phyloP scores from a whole-genome alignment of 1,140 invertebrate genomes.

The Myzus persicae region DNA sequence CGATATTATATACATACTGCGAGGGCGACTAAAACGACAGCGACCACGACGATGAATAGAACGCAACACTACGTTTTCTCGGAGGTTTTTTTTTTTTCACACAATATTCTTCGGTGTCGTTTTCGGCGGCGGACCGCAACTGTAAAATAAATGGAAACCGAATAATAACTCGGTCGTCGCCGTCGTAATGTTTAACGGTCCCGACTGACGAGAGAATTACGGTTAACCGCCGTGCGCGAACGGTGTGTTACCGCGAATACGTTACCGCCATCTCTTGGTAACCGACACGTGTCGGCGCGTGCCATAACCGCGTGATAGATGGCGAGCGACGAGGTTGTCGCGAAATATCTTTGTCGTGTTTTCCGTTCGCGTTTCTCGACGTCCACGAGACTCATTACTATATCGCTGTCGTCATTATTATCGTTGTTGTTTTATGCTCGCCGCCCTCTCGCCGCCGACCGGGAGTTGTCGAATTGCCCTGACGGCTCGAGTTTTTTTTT shows the following conservation, averaged over 20 bases:
- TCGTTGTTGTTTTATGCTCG: not conserved
- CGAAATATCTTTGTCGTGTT: no score
- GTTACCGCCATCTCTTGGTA: slow-evolving; percentile 54
- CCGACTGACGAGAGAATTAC: not conserved
- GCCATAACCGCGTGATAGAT: not conserved
- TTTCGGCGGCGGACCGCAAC: not conserved
- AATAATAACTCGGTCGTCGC: not conserved
- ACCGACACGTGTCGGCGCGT: not conserved
- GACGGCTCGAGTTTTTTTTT: not conserved
- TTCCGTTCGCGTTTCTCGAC: not conserved
- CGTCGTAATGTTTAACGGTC: not conserved
- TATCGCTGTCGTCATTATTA: no score
- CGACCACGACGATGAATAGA: not conserved
- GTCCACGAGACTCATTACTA: no score
- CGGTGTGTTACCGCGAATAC: not conserved
- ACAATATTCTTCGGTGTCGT: not conserved
- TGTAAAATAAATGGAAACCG: not conserved
- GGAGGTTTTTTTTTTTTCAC: not conserved
- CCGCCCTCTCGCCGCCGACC: no score
- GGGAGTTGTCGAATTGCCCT: not conserved
- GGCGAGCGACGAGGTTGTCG: not conserved
- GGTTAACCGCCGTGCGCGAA: not conserved
- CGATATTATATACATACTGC: not conserved
- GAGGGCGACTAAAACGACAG: not conserved
- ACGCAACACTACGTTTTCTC: not conserved